Evolutionary conservation across 2,113 vertebrate genomes (phyloP).

Genomic region (Globicephala melas): DNA sequence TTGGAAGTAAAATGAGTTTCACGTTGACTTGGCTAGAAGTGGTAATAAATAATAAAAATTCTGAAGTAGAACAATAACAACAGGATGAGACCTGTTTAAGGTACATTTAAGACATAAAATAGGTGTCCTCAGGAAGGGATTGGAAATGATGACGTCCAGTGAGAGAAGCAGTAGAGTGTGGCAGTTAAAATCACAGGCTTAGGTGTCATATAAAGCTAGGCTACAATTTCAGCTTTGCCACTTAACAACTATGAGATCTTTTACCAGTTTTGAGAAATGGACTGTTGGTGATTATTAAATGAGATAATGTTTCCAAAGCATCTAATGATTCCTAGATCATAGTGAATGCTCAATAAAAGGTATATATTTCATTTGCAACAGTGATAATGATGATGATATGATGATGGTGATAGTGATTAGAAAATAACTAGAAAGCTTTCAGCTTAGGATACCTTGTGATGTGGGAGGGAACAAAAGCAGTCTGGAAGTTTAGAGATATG

Average conservation of each 20-base stretch:
- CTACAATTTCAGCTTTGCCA: not conserved
- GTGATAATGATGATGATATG: not conserved
- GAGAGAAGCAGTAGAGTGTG: not conserved
- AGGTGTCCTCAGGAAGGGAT: not conserved
- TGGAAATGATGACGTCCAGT: not conserved
- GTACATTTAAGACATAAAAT: not conserved
- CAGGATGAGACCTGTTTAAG: not conserved
- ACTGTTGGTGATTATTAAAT: not conserved
- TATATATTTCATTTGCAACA: not conserved
- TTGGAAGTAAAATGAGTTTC: not conserved
- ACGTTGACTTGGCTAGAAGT: not conserved
- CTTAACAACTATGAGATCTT: not conserved
- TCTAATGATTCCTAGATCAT: not conserved
- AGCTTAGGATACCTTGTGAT: not conserved
- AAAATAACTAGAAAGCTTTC: not conserved
- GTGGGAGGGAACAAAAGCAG: not conserved
- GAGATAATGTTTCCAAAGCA: not conserved
- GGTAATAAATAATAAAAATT: not conserved
- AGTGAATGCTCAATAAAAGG: not conserved
- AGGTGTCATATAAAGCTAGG: not conserved
- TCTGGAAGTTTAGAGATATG: not conserved
- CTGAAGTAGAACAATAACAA: not conserved
- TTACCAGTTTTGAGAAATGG: not conserved
- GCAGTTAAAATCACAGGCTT: not conserved
- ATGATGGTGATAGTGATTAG: not conserved